These are phyloP conservation scores for Volucella bombylans DNA, from an alignment of 2,888 invertebrate genomes.

Conservation along the genomic window DNA sequence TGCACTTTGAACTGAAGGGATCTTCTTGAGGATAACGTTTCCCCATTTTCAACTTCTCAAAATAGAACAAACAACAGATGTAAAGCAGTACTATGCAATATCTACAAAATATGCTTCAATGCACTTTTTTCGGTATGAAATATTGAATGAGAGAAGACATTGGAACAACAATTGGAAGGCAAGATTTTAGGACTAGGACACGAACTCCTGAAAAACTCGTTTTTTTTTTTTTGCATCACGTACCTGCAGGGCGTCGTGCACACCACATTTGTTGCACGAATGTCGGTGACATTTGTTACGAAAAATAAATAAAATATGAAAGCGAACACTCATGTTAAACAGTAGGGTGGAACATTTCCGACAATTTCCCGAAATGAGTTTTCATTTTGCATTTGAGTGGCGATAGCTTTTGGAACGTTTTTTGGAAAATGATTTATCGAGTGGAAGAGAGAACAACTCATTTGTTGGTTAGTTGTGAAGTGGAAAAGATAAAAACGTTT, in stretches of 20 bases:
- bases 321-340: too few species aligned
- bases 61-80: too few species aligned
- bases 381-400: slow-evolving; percentile 17
- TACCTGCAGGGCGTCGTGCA: not conserved
- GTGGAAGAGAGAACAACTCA: too few species aligned
- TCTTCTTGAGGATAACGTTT: too few species aligned
- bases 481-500: too few species aligned
- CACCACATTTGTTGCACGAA: not conserved
- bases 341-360: not conserved
- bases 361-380: slow-evolving; percentile 31
- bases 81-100: not conserved
- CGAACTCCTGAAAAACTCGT: not conserved
- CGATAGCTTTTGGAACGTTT: too few species aligned
- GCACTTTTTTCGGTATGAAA: not conserved
- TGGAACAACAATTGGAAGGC: not conserved
- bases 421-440: too few species aligned
- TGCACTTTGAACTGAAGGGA: too few species aligned
- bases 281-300: not conserved
- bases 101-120: slow-evolving; percentile 8
- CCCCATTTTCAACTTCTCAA: too few species aligned
- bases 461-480: too few species aligned
- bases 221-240: slow-evolving; percentile 34
- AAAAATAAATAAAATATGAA: not conserved
- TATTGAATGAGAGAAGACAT: not conserved
- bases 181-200: too few species aligned